Base-by-base conservation (phyloP, 2,888 invertebrate species). In the Plebejus anna region DNA sequence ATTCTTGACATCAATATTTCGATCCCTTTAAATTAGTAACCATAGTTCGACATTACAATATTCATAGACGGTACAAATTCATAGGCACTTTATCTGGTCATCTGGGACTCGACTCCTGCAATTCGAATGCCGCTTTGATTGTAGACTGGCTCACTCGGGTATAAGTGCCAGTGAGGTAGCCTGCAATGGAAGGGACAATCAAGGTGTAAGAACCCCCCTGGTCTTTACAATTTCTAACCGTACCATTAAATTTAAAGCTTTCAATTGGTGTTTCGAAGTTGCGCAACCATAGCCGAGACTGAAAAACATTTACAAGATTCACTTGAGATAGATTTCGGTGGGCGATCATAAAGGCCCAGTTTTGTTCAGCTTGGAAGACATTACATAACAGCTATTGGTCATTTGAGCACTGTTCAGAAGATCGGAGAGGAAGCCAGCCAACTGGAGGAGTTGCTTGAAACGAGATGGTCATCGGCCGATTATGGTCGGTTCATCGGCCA, bases 401-500 rank as follows among this genome's bases (percentile, higher is more conserved):
- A 85, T 87, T 94, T 94, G 93, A 94, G 93, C 93, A 94, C 88
- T 90, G 88, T 90, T 92, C 90, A 91, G 91, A 88, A 89, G 84
- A 89, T 87, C 86, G 84, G 86, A 79, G 83, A 89, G 88, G 85
- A 84, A 83, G 85, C 86, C 83, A 83, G 81, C 84, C 85, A 86
- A 84, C 83, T 78, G 79, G 77, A 79, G 82, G 79, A 81, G 84
- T 80, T 84, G 86, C 80, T 82, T 84, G 82, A 86, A 83, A 79
- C 79, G 80, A 75, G 82, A 83, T 81, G 87, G 93, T 94, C 94
- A 95, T 95, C 95, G 95, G 82, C 95, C 95, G 80, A 98, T 96
- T 84, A 97, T 97, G 70, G 97, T 96, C 0, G 97, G 97, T 83
- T 97, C 97, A 83, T 98, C 97, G 5, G 97, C 97, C 96, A 97